phyloP scores from a whole-genome alignment of 2,888 invertebrate genomes.

The Mesorhabditis spiculigera region DNA sequence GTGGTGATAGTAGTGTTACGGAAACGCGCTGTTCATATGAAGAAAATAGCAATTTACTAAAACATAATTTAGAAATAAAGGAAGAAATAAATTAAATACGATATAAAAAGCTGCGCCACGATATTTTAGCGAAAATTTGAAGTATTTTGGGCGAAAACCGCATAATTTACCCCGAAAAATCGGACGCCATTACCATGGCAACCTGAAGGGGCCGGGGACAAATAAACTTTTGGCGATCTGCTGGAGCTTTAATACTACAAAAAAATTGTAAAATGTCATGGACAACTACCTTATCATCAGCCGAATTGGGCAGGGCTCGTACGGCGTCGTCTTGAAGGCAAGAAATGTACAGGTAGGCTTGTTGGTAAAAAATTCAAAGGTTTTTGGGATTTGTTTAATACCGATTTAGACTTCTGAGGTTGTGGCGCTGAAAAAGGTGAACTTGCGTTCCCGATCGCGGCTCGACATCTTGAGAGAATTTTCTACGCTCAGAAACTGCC shows the following conservation, averaged over 20 bases:
- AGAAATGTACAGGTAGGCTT: constrained; percentile 23
- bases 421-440: constrained; percentile 6
- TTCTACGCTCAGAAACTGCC: neutral
- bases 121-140: too few species aligned
- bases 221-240: neutral
- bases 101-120: neutral
- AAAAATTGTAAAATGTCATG: neutral
- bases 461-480: neutral
- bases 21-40: neutral
- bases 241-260: neutral
- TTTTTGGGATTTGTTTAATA: too few species aligned
- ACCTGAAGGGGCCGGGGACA: neutral
- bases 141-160: neutral
- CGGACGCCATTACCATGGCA: neutral
- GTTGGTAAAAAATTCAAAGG: neutral
- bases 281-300: constrained; percentile 16
- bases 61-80: neutral
- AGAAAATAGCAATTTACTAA: neutral
- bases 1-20: too few species aligned
- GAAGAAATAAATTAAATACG: neutral
- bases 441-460: neutral
- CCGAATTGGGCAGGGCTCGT: constrained; percentile 39
- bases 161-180: neutral
- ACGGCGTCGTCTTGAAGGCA: constrained; percentile 38
- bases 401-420: neutral